Evolutionary conservation across 1,140 invertebrate species (phyloP).

Genomic region (Drosophila suzukii): DNA sequence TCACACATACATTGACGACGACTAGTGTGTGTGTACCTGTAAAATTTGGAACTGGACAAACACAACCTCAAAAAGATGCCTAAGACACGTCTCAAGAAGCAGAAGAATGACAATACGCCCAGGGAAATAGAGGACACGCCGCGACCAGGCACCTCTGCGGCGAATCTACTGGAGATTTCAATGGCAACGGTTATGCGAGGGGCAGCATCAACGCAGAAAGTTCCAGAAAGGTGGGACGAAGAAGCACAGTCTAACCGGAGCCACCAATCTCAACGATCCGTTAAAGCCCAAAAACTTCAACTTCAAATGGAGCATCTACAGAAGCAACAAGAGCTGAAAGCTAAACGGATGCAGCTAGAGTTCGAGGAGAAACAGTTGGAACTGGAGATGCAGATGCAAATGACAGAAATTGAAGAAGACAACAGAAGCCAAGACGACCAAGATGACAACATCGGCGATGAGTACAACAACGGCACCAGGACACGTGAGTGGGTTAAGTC

Average conservation of each 20-base stretch:
- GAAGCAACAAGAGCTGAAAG: constrained; percentile 7
- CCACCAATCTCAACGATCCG: not conserved
- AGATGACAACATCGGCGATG: not conserved
- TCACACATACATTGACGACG: too few relatives aligned
- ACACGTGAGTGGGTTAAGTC: constrained; percentile 5
- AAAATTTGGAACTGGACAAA: too few relatives aligned
- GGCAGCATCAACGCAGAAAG: too few relatives aligned
- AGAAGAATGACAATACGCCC: too few relatives aligned
- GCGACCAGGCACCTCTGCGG: too few relatives aligned
- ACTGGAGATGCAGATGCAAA: constrained; percentile 3
- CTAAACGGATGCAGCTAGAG: constrained; percentile 3
- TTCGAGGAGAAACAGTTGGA: constrained; percentile 13
- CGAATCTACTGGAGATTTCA: too few relatives aligned
- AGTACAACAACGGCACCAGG: not conserved
- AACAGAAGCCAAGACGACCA: not conserved
- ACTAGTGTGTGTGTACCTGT: too few relatives aligned
- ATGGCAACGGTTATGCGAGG: too few relatives aligned
- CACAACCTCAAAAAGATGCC: too few relatives aligned
- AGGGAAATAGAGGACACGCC: too few relatives aligned
- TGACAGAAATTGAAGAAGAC: not conserved
- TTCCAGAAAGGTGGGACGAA: too few relatives aligned
- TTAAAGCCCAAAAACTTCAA: constrained; percentile 8
- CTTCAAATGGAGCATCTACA: constrained; percentile 13
- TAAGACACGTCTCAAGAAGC: too few relatives aligned
- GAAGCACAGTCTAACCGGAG: not conserved